Percentiles rank a stretch among this genome's conserved stretches.
Conservation (phyloP, 2,888 invertebrate genomes). For the Diadegma fenestrale region DNA sequence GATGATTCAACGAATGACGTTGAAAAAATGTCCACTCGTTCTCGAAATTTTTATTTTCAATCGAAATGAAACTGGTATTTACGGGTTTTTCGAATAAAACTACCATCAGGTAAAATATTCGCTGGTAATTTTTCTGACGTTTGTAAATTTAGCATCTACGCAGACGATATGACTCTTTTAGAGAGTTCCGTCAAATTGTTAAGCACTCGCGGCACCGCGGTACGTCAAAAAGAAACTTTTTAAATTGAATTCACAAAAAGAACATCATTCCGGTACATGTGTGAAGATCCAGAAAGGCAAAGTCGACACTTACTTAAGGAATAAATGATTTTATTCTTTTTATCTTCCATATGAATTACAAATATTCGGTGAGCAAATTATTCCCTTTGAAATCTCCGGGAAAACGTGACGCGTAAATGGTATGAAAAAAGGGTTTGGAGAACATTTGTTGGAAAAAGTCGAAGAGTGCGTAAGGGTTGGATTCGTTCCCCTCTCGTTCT, state of each 20-base stretch:
- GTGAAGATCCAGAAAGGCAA: neutral
- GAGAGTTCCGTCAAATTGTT: neutral
- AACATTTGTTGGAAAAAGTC: conserved; percentile 45
- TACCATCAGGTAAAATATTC: too few relatives aligned
- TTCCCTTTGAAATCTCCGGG: conserved; percentile 49
- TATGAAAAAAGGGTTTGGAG: conserved; percentile 53
- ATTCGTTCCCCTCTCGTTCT: neutral
- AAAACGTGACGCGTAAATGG: neutral
- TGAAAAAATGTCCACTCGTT: too few relatives aligned
- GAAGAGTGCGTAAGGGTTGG: conserved; percentile 29
- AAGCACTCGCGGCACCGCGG: neutral
- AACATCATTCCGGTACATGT: neutral
- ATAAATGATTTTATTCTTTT: conserved; percentile 7
- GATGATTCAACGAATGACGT: too few relatives aligned
- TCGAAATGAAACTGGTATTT: too few relatives aligned
- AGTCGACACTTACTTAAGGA: neutral
- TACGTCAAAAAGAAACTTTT: neutral
- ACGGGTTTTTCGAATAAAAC: too few relatives aligned
- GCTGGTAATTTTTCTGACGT: neutral
- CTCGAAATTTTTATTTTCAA: too few relatives aligned
- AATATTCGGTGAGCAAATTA: conserved; percentile 39
- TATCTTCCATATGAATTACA: neutral
- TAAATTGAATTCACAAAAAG: neutral
- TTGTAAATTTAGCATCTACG: neutral
- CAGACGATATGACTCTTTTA: neutral